Percentiles rank a stretch among this genome's conserved stretches.
These are phyloP conservation scores for Oscheius myriophilus DNA, from an alignment of 2,888 invertebrate genomes.

Conservation along the genomic window DNA sequence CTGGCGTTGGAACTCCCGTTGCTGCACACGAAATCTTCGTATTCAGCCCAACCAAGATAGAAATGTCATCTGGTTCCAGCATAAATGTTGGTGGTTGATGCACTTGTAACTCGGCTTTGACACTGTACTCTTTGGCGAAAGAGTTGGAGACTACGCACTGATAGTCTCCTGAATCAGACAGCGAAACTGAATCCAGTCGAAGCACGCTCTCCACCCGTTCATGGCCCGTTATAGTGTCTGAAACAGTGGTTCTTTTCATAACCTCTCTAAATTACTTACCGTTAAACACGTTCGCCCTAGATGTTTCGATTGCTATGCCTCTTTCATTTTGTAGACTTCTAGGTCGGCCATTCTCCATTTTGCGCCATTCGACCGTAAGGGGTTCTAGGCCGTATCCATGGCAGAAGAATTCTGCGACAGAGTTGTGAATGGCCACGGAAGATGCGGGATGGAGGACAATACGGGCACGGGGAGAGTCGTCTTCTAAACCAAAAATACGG, in stretches of 20 bases:
- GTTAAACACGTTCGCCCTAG: constrained; percentile 45
- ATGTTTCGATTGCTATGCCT: constrained; percentile 37
- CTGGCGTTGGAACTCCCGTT: constrained; percentile 43
- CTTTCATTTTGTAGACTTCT: constrained; percentile 40
- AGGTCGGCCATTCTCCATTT: constrained; percentile 48
- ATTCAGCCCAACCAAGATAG: constrained; percentile 49
- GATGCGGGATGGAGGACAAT: constrained; percentile 43
- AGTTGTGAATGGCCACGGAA: constrained; percentile 34
- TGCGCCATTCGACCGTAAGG: constrained; percentile 46
- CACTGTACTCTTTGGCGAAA: constrained; percentile 43
- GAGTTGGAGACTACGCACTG: constrained; percentile 52
- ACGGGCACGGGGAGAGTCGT: constrained; percentile 53
- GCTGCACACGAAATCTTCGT: constrained; percentile 54
- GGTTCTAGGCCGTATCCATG: constrained; percentile 50
- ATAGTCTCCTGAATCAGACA: constrained; percentile 46
- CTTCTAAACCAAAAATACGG: constrained; percentile 37
- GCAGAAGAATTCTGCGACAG: constrained; percentile 42
- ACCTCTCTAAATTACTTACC: not conserved
- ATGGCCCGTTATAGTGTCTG: constrained; percentile 36
- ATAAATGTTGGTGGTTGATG: constrained; percentile 48
- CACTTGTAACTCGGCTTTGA: constrained; percentile 35
- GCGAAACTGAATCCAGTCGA: constrained; percentile 35
- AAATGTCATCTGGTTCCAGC: constrained; percentile 46
- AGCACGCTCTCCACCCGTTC: constrained; percentile 42
- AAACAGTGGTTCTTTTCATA: not conserved